Conservation (phyloP, 2,888 invertebrate species). For the Ophion costatus region DNA sequence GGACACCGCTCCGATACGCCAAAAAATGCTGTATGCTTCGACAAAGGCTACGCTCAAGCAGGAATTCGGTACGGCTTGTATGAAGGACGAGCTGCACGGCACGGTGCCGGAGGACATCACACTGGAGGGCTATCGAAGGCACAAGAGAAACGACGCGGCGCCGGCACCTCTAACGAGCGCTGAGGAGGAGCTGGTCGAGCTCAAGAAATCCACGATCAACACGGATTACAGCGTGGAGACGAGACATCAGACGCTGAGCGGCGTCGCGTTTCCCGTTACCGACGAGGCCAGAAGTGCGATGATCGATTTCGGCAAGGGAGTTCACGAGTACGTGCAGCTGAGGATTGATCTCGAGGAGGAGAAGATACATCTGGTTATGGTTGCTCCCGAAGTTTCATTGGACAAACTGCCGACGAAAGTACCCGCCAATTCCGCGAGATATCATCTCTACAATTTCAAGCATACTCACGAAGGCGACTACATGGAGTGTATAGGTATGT, state of each 20-base stretch:
- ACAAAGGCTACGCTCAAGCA: constrained; percentile 98
- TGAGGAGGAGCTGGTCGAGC: constrained; percentile 93
- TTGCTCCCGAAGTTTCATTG: constrained; percentile 88
- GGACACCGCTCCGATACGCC: constrained; percentile 94
- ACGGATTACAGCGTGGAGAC: constrained; percentile 92
- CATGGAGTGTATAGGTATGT: constrained; percentile 91
- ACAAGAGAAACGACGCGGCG: constrained; percentile 90
- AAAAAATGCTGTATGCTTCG: constrained; percentile 99
- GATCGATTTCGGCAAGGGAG: constrained; percentile 88
- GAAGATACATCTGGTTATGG: constrained; percentile 91
- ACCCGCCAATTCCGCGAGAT: constrained; percentile 94
- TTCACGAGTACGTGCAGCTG: constrained; percentile 95
- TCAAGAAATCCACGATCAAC: constrained; percentile 87
- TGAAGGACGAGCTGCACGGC: constrained; percentile 97
- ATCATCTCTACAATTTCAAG: constrained; percentile 95
- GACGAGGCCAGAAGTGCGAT: constrained; percentile 92
- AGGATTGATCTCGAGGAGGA: constrained; percentile 95
- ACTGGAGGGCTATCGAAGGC: constrained; percentile 91
- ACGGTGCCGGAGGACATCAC: constrained; percentile 93
- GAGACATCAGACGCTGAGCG: constrained; percentile 95
- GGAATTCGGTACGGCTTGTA: constrained; percentile 97
- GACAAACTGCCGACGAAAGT: constrained; percentile 90
- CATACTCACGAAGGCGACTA: constrained; percentile 97
- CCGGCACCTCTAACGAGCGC: constrained; percentile 96
- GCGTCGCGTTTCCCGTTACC: constrained; percentile 95